These are phyloP conservation scores for Pempheris klunzingeri DNA, from an alignment of 2,797 vertebrate species.

Conservation along the genomic window DNA sequence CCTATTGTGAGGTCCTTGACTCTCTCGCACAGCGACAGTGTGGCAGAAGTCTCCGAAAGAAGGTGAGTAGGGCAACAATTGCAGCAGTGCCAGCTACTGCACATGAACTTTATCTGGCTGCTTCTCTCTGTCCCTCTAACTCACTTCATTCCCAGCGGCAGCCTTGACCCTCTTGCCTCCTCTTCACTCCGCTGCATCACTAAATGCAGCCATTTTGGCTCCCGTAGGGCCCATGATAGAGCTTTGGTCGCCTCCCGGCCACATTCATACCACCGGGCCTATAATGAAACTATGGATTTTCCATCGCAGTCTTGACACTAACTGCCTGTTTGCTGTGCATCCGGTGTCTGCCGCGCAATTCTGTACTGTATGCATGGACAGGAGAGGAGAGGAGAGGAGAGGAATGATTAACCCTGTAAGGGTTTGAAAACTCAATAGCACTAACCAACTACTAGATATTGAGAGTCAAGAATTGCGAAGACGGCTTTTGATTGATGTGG, in stretches of 20 bases:
- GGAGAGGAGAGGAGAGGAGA: constrained; percentile 21
- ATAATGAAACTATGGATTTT: constrained; percentile 88
- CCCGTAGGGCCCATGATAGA: constrained; percentile 79
- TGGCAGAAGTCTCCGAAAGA: constrained; percentile 30
- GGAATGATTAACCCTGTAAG: constrained; percentile 31
- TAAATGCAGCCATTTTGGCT: constrained; percentile 83
- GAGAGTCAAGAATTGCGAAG: constrained; percentile 1
- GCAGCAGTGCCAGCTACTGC: constrained; percentile 48
- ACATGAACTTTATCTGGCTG: constrained; percentile 66
- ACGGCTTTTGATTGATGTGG: constrained; percentile 7
- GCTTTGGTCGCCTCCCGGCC: constrained; percentile 70
- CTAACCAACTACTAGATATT: constrained; percentile 29
- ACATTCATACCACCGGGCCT: constrained; percentile 78
- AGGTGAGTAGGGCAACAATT: constrained; percentile 41
- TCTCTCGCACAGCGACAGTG: constrained; percentile 11
- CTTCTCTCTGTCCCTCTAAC: constrained; percentile 58
- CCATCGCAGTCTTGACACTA: constrained; percentile 77
- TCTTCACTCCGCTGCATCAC: constrained; percentile 77
- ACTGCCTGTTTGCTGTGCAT: constrained; percentile 77
- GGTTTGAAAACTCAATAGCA: constrained; percentile 39
- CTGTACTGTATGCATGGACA: constrained; percentile 45
- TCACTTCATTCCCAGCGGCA: constrained; percentile 74
- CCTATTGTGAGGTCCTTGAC: constrained; percentile 38
- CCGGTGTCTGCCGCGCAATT: constrained; percentile 57
- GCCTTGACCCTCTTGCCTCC: constrained; percentile 80